These are phyloP conservation scores for Hypotaenidia okinawae DNA, from an alignment of 2,797 vertebrate species.

Conservation along the genomic window DNA sequence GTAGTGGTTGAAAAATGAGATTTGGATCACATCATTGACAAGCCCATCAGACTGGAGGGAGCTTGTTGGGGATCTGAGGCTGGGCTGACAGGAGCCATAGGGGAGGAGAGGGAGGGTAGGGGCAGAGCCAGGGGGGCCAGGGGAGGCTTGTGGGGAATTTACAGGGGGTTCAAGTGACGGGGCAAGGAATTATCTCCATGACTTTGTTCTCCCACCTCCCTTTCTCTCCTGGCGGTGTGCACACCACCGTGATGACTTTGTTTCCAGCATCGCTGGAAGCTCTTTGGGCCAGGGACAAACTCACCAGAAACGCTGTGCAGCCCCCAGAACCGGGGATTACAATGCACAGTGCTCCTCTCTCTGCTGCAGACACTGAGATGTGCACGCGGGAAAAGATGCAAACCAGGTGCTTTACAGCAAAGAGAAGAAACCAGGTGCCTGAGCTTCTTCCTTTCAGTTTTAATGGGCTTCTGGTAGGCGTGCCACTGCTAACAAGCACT, in stretches of 20 bases:
- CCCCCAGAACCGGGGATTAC: neutral
- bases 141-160: neutral
- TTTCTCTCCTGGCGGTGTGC: neutral
- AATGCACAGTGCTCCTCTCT: neutral
- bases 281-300: neutral
- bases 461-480: slow-evolving; percentile 55
- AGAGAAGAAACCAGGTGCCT: neutral
- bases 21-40: neutral
- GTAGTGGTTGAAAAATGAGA: neutral
- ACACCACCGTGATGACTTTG: neutral
- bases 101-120: neutral
- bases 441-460: slow-evolving; percentile 48
- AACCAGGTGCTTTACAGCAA: neutral
- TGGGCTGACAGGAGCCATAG: accelerated
- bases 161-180: neutral
- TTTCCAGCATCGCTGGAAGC: neutral
- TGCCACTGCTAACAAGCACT: slow-evolving; percentile 42
- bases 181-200: neutral
- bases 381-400: neutral
- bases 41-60: neutral
- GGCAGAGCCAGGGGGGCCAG: neutral
- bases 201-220: neutral
- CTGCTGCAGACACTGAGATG: neutral
- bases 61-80: accelerated
- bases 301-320: neutral